Conservation (phyloP, 2,797 vertebrate genomes). For the Sphenopsis melanotis region DNA sequence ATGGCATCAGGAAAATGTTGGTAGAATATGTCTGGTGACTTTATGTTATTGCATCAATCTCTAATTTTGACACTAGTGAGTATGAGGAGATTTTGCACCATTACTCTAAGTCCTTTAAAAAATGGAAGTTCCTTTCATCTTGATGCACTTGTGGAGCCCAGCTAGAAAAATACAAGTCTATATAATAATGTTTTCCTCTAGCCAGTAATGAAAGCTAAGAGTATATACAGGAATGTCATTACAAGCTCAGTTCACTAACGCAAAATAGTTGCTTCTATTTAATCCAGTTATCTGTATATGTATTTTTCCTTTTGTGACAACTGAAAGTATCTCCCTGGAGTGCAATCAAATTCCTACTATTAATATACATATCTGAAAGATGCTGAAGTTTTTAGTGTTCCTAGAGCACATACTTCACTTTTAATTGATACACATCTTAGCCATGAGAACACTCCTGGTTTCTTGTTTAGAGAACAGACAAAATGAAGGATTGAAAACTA, state of each 20-base stretch:
- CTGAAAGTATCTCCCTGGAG: background rate
- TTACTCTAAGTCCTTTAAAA: background rate
- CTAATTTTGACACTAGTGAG: background rate
- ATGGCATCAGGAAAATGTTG: background rate
- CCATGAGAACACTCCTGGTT: background rate
- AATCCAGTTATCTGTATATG: background rate
- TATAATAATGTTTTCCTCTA: background rate
- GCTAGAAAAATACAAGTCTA: background rate
- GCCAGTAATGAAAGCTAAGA: background rate
- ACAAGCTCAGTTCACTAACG: background rate
- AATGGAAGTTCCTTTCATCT: background rate
- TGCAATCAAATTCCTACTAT: background rate
- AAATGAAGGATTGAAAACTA: conserved; percentile 4
- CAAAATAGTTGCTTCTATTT: background rate
- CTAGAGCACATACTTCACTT: background rate
- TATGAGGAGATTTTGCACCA: background rate
- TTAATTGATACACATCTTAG: conserved; percentile 13
- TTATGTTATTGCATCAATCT: background rate
- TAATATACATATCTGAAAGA: background rate
- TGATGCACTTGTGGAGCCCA: background rate
- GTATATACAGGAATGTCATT: background rate
- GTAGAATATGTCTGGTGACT: background rate
- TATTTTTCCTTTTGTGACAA: background rate
- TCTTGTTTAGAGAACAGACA: conserved; percentile 15
- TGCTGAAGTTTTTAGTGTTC: background rate